phyloP scores from a whole-genome alignment of 2,797 vertebrate genomes.

The Lemur catta region DNA sequence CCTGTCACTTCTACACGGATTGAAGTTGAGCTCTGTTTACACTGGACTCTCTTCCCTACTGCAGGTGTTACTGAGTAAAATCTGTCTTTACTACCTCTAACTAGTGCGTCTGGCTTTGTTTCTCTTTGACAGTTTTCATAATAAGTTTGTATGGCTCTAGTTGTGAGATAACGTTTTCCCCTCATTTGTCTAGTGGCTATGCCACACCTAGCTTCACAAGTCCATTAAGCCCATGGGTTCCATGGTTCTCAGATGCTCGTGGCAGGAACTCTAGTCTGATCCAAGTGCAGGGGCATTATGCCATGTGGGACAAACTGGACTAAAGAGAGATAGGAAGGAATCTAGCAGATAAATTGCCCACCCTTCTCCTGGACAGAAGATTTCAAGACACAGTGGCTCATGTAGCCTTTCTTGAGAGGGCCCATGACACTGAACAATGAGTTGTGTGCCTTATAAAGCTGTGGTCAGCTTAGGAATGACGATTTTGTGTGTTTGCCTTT shows the following conservation, averaged over 20 bases:
- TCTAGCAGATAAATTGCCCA: neutral
- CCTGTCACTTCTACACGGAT: neutral
- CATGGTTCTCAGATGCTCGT: neutral
- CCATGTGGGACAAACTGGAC: neutral
- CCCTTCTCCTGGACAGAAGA: neutral
- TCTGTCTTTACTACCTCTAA: neutral
- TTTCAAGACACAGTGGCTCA: neutral
- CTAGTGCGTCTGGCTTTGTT: neutral
- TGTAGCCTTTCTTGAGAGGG: neutral
- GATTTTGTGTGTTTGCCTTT: neutral
- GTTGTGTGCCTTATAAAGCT: neutral
- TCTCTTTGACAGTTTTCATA: conserved; percentile 1
- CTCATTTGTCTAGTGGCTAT: neutral
- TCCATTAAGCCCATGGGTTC: neutral
- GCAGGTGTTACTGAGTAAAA: neutral
- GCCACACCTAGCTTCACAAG: neutral
- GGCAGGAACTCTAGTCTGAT: neutral
- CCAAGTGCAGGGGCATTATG: neutral
- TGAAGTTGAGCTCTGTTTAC: neutral
- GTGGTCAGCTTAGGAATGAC: neutral
- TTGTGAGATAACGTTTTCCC: neutral
- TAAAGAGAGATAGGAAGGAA: neutral
- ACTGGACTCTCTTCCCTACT: neutral
- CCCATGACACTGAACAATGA: neutral
- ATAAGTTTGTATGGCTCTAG: neutral